A percentile compares a stretch with the other conserved stretches of the same genome.
These are phyloP conservation scores for Mallateleia sp. DNA, from an alignment of 2,888 invertebrate genomes.

Conservation along the genomic window DNA sequence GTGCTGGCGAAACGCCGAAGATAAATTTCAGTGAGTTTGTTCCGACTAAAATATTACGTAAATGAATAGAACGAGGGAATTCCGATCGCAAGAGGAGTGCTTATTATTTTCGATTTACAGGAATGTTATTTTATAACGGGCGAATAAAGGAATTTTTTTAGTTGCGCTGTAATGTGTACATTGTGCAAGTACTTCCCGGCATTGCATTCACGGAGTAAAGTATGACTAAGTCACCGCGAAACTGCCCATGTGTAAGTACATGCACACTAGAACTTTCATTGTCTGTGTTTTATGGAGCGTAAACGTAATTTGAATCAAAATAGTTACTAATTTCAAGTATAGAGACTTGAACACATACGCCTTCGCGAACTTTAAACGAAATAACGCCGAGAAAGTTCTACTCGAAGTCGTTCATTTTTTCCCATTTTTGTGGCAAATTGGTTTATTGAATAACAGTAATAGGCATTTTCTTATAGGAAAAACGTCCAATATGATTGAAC, in stretches of 20 bases:
- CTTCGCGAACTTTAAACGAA: background rate
- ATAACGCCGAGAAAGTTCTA: background rate
- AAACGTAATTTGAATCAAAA: constrained; percentile 68
- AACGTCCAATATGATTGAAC: no score
- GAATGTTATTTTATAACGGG: background rate
- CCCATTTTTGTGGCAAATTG: no score
- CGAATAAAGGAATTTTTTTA: background rate
- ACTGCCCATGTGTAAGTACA: constrained; percentile 33
- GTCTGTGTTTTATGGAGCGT: constrained; percentile 66
- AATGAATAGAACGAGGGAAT: constrained; percentile 1
- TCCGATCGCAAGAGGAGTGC: background rate
- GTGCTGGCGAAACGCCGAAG: background rate
- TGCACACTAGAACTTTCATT: constrained; percentile 48
- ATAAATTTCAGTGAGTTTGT: constrained; percentile 10
- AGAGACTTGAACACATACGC: background rate
- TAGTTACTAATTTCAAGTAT: constrained; percentile 56
- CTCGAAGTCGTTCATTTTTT: no score
- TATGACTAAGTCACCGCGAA: constrained; percentile 39
- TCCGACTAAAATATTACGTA: constrained; percentile 4
- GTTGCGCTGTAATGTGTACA: constrained; percentile 7
- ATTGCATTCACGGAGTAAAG: constrained; percentile 34
- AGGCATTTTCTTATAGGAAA: no score
- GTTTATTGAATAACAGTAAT: no score
- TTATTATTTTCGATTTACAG: constrained; percentile 1
- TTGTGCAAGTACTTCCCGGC: constrained; percentile 11